Conservation (phyloP, 1,140 invertebrate species). For the Procambarus clarkii region DNA sequence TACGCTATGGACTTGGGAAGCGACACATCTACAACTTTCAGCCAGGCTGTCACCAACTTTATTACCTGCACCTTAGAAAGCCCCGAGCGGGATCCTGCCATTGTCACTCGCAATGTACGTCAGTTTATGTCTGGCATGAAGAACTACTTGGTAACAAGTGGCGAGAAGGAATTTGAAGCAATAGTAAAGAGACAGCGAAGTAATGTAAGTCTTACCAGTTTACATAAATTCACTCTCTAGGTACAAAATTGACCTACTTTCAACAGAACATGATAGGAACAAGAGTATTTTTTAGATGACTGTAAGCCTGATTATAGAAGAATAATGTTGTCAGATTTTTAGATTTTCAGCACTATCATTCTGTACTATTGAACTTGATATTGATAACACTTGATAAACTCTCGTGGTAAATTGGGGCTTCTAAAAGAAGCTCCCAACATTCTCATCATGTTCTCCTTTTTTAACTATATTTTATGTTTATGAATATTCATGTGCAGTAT, state of each 20-base stretch:
- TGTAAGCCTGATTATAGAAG: too few species aligned
- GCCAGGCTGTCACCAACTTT: slow-evolving; percentile 94
- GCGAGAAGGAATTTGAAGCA: slow-evolving; percentile 92
- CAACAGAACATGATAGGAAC: neutral
- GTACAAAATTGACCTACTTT: neutral
- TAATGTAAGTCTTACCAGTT: slow-evolving; percentile 79
- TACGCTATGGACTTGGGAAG: slow-evolving; percentile 88
- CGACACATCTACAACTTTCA: slow-evolving; percentile 91
- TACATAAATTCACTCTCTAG: neutral
- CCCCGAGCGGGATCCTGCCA: slow-evolving; percentile 89
- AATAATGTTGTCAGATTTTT: too few species aligned
- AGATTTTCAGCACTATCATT: too few species aligned
- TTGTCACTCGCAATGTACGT: slow-evolving; percentile 94
- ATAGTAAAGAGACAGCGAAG: slow-evolving; percentile 91
- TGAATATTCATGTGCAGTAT: too few species aligned
- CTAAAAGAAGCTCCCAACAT: too few species aligned
- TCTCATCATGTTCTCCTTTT: too few species aligned
- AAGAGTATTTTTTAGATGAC: neutral
- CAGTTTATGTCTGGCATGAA: slow-evolving; percentile 99
- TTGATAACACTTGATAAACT: too few species aligned
- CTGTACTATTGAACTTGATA: too few species aligned
- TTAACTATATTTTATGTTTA: too few species aligned
- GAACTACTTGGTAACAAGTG: slow-evolving; percentile 96
- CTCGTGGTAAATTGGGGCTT: too few species aligned
- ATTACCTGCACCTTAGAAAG: slow-evolving; percentile 95